Evolutionary conservation across 2,888 invertebrate species (phyloP), one percentile per base, ranked within the genome.

Genomic region (Nudaria mundana): DNA sequence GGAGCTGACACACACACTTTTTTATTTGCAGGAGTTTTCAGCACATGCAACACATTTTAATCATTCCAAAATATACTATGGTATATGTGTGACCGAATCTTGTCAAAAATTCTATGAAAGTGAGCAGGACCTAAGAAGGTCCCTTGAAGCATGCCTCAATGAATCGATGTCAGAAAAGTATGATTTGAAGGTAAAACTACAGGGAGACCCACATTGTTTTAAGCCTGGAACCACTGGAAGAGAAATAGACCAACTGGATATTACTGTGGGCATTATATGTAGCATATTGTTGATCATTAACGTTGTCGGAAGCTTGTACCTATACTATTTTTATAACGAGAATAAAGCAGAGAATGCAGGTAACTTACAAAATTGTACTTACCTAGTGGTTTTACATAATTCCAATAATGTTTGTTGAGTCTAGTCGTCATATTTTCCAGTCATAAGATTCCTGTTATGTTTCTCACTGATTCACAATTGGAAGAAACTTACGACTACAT

Each of bases 51-150:
- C 81, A 52, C 85, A 83, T 48, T 85, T 59, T 55, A 83, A 86
- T 39, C 82, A 84, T 49, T 76, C 81, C 29, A 59, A 69, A 40
- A 59, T 85, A 50, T 78, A 78, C 36, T 66, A 77, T 52, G 83
- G 72, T 0, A 59, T 82, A 1, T 87, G 86, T 46, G 61, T 82
- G 1, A 76, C 74, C 8, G 55, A 41, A 8, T 66, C 73, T 11
- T 87, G 86, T 48, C 66, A 63, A 44, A 34, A 47, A 14, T 68
- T 61, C 28, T 50, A 66, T 32, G 30, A 62, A 26, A 49, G 50
- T 24, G 45, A 47, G 37, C 46, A 58, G 54, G 44, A 56, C 43
- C 40, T 40, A 44, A 35, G 6, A 28, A 24, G 7, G 11, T 29
- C 30, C 45, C 45, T 52, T 40, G 53, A 52, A 32, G 50, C 48